Conservation (phyloP, 92 coral and sea anemone genomes). For the Hydrozoanthus gracilis region DNA sequence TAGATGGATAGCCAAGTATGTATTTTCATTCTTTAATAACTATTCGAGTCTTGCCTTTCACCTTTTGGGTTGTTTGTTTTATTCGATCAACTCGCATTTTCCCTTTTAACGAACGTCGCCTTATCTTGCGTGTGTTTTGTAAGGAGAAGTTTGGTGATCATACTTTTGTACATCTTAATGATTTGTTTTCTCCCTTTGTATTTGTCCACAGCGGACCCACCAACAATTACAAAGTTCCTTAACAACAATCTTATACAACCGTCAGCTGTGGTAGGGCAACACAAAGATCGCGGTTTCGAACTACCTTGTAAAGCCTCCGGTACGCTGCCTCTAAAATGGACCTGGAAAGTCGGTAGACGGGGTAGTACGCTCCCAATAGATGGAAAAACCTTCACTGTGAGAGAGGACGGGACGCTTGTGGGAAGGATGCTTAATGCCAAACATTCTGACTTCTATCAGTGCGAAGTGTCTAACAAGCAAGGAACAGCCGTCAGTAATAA, state of each 20-base stretch:
- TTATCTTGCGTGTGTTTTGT: too few species aligned
- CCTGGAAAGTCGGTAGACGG: slow-evolving; percentile 5
- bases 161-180: not conserved
- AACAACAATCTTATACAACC: not conserved
- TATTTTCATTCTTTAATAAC: too few species aligned
- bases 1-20: too few species aligned
- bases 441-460: slow-evolving; percentile 25
- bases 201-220: slow-evolving; percentile 18
- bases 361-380: not conserved
- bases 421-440: not conserved
- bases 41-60: too few species aligned
- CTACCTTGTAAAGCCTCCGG: slow-evolving; percentile 41
- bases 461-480: slow-evolving; percentile 27
- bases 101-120: too few species aligned
- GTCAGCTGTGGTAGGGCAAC: not conserved
- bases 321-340: slow-evolving; percentile 9
- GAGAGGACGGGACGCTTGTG: not conserved
- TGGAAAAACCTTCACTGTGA: not conserved
- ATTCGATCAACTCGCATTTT: too few species aligned
- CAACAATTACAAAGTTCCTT: slow-evolving; percentile 1
- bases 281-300: slow-evolving; percentile 11
- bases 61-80: too few species aligned
- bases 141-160: too few species aligned
- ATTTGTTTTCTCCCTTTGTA: not conserved
- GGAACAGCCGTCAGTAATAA: slow-evolving; percentile 25